Conservation (phyloP, 2,797 vertebrate species). For the Crax fasciolata region DNA sequence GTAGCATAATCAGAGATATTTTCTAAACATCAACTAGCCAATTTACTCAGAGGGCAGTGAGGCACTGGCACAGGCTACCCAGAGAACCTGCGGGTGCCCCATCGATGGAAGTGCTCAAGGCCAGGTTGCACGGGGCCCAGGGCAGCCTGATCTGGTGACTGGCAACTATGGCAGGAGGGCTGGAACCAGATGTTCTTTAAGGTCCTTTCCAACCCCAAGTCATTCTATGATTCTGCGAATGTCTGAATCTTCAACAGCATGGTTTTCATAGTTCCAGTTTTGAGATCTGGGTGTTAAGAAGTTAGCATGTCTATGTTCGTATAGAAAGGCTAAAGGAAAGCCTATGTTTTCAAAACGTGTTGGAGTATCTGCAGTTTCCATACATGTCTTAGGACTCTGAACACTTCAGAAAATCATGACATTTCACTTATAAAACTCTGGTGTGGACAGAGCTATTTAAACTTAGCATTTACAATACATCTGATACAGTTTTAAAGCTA, state of each 20-base stretch:
- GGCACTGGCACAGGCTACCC: background rate
- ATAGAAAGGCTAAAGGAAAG: background rate
- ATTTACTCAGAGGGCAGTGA: background rate
- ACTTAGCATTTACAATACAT: background rate
- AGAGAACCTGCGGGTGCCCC: background rate
- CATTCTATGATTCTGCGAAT: background rate
- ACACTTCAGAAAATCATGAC: background rate
- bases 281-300: background rate
- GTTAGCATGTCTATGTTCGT: background rate
- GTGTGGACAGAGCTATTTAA: background rate
- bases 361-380: background rate
- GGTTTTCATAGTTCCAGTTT: background rate
- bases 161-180: background rate
- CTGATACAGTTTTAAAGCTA: background rate
- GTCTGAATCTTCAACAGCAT: background rate
- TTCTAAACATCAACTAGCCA: background rate
- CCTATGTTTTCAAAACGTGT: background rate
- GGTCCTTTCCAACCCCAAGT: background rate
- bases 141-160: background rate
- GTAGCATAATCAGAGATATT: background rate
- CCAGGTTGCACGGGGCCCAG: background rate
- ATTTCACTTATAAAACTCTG: background rate
- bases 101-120: background rate
- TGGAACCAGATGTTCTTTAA: background rate
- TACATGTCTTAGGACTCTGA: background rate